A percentile compares a stretch with the other conserved stretches of the same genome.
phyloP scores from a whole-genome alignment of 2,797 vertebrate genomes.

The Chrosomus eos region DNA sequence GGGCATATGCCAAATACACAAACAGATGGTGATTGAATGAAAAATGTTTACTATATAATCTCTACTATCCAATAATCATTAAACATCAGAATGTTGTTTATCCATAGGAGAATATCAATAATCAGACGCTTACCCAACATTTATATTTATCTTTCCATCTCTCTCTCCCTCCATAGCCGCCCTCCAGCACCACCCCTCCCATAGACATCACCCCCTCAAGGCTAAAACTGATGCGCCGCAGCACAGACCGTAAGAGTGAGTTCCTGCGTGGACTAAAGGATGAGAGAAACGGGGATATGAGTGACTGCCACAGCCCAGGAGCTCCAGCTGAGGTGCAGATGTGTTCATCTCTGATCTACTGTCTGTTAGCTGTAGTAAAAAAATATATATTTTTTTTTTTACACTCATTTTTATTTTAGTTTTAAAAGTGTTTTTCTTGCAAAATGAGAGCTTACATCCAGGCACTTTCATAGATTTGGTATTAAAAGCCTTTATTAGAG shows the following conservation, averaged over 20 bases:
- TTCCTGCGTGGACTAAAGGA: conserved; percentile 96
- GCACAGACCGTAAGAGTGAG: conserved; percentile 96
- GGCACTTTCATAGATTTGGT: neutral
- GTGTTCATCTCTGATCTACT: neutral
- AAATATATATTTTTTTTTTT: too few relatives aligned
- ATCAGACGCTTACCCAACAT: neutral
- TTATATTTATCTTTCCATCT: neutral
- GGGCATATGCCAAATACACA: neutral
- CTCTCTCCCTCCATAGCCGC: conserved; percentile 76
- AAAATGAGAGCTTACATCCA: neutral
- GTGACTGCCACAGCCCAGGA: conserved; percentile 90
- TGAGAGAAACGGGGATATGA: conserved; percentile 89
- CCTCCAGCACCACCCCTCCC: conserved; percentile 95
- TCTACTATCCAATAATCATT: neutral
- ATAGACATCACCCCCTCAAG: conserved; percentile 94
- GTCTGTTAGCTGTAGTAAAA: neutral
- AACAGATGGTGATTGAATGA: neutral
- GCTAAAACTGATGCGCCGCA: conserved; percentile 95
- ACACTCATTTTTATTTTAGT: too few relatives aligned
- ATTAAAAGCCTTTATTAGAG: neutral
- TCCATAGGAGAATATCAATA: neutral
- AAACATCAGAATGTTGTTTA: neutral
- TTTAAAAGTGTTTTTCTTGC: neutral
- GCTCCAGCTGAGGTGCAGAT: conserved; percentile 87
- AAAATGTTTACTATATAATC: neutral